Percentiles rank a stretch among this genome's conserved stretches.
Evolutionary conservation across 2,888 invertebrate species (phyloP).

Genomic region (Leptinotarsa juncta): DNA sequence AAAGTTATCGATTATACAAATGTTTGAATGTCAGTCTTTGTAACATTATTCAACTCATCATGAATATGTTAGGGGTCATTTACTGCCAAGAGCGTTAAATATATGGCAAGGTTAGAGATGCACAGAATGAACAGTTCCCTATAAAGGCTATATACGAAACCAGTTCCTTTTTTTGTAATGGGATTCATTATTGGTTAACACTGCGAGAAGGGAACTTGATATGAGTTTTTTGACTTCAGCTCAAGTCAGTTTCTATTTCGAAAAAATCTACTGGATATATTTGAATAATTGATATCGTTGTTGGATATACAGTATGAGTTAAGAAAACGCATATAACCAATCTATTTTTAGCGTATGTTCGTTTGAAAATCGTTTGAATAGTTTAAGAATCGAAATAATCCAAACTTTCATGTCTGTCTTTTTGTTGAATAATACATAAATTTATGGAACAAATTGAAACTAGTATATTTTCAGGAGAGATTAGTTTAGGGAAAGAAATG

Average conservation of each 20-base stretch:
- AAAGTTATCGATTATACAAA: neutral
- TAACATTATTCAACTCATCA: too few species aligned
- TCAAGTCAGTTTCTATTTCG: neutral
- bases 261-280: neutral
- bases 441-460: too few species aligned
- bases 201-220: neutral
- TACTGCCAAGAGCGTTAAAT: neutral
- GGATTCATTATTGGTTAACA: neutral
- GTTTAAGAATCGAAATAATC: too few species aligned
- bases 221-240: neutral
- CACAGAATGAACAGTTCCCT: neutral
- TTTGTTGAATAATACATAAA: too few species aligned
- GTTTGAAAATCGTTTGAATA: too few species aligned
- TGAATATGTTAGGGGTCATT: neutral
- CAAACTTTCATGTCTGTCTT: too few species aligned
- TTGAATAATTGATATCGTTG: neutral
- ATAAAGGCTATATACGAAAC: neutral
- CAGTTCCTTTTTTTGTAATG: neutral
- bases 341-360: too few species aligned
- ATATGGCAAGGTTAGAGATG: constrained; percentile 1
- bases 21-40: neutral
- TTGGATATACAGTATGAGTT: too few species aligned
- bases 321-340: too few species aligned
- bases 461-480: too few species aligned
- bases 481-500: too few species aligned